Evolutionary conservation across 2,888 invertebrate species (phyloP).

Genomic region (Operophtera brumata): DNA sequence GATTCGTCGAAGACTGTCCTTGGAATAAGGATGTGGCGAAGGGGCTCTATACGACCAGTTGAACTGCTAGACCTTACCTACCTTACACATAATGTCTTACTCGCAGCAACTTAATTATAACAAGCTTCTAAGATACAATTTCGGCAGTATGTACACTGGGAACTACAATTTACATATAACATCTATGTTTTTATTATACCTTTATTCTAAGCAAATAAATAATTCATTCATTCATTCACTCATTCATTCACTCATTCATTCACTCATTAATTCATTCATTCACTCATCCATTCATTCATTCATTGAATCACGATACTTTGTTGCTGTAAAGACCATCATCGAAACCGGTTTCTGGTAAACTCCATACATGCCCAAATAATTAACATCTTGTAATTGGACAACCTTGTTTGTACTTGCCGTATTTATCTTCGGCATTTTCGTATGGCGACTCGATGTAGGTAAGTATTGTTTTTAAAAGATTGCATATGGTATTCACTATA

Average conservation of each 20-base stretch:
- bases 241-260: too few species aligned
- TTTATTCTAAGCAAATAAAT: too few species aligned
- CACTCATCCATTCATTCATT: too few species aligned
- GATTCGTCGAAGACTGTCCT: slow-evolving; percentile 65
- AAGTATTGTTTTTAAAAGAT: slow-evolving; percentile 56
- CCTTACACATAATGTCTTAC: too few species aligned
- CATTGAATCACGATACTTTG: too few species aligned
- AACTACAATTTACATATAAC: too few species aligned
- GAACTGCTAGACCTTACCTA: slow-evolving; percentile 43
- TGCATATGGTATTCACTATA: slow-evolving; percentile 72
- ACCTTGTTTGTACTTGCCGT: slow-evolving; percentile 43
- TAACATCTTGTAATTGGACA: slow-evolving; percentile 46
- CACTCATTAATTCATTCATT: too few species aligned
- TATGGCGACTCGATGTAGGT: slow-evolving; percentile 34
- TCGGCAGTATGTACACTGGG: too few species aligned
- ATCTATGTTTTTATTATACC: too few species aligned
- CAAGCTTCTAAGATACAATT: too few species aligned
- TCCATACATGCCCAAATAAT: slow-evolving; percentile 45
- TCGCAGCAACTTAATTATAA: too few species aligned
- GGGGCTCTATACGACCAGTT: slow-evolving; percentile 59
- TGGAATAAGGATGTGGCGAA: slow-evolving; percentile 75
- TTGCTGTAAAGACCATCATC: slow-evolving; percentile 5
- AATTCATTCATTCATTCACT: too few species aligned
- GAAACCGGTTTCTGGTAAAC: slow-evolving; percentile 34
- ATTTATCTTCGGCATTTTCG: slow-evolving; percentile 51